Conservation (phyloP, 2,888 invertebrate species). For the Trichacis sp. region DNA sequence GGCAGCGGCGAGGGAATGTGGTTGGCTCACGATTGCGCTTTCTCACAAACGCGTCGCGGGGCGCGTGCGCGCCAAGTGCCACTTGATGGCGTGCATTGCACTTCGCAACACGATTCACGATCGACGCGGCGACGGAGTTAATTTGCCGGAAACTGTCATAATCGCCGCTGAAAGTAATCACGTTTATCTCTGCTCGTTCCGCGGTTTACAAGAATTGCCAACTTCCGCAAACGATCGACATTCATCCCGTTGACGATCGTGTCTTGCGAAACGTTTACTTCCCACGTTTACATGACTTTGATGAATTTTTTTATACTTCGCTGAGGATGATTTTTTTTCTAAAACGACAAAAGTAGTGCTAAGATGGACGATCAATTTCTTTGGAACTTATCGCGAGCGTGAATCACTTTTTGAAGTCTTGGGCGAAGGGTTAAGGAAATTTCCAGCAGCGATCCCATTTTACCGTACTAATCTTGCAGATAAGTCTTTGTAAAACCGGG, state of each 20-base stretch:
- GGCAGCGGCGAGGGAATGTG: conserved; percentile 40
- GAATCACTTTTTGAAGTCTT: conserved; percentile 2
- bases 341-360: background rate
- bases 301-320: too few relatives aligned
- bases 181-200: background rate
- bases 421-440: conserved; percentile 4
- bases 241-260: background rate
- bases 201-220: background rate
- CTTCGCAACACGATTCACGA: background rate
- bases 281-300: too few relatives aligned
- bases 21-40: conserved; percentile 55
- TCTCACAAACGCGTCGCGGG: conserved; percentile 49
- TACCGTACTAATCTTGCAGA: conserved; percentile 5
- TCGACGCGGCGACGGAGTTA: background rate
- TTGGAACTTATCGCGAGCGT: background rate
- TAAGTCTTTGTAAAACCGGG: conserved; percentile 7
- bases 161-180: background rate
- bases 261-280: background rate
- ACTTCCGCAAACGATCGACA: background rate
- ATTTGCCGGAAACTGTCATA: background rate
- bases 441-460: conserved; percentile 6
- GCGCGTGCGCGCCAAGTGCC: conserved; percentile 58
- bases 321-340: too few relatives aligned
- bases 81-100: conserved; percentile 15
- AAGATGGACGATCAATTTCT: background rate